Conservation (phyloP, 2,888 invertebrate genomes). For the Kuschelorhynchus macadamiae region DNA sequence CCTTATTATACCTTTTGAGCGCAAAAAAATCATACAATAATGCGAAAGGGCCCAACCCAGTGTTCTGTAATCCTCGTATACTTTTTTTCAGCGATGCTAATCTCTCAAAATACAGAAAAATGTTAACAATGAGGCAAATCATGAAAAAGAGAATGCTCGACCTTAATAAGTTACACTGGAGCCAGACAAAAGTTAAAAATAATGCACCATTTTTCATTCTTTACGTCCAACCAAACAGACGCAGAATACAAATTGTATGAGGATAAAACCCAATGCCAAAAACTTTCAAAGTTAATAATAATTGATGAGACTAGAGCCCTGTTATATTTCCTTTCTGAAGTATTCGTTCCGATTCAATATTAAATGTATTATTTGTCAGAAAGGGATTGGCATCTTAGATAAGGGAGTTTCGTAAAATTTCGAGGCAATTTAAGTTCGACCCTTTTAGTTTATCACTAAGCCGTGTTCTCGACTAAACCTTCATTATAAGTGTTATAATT, state of each 20-base stretch:
- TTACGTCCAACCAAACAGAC: slow-evolving; percentile 31
- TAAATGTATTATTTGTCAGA: slow-evolving; percentile 44
- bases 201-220: slow-evolving; percentile 44
- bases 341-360: slow-evolving; percentile 36
- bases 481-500: not conserved
- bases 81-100: too few relatives aligned
- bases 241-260: slow-evolving; percentile 44
- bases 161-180: slow-evolving; percentile 22
- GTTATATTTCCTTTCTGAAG: slow-evolving; percentile 40
- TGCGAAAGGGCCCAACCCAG: too few relatives aligned
- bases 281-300: slow-evolving; percentile 46
- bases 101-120: not conserved
- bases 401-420: slow-evolving; percentile 22
- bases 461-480: not conserved
- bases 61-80: too few relatives aligned
- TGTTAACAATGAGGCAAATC: slow-evolving; percentile 11
- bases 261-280: slow-evolving; percentile 43
- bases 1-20: too few relatives aligned
- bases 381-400: slow-evolving; percentile 43
- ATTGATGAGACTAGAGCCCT: slow-evolving; percentile 39
- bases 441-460: slow-evolving; percentile 4
- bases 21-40: too few relatives aligned
- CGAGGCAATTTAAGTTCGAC: slow-evolving; percentile 9
- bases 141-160: slow-evolving; percentile 18
- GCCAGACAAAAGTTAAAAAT: slow-evolving; percentile 42